phyloP scores from a whole-genome alignment of 2,113 vertebrate genomes.

The Choloepus hoffmanni region DNA sequence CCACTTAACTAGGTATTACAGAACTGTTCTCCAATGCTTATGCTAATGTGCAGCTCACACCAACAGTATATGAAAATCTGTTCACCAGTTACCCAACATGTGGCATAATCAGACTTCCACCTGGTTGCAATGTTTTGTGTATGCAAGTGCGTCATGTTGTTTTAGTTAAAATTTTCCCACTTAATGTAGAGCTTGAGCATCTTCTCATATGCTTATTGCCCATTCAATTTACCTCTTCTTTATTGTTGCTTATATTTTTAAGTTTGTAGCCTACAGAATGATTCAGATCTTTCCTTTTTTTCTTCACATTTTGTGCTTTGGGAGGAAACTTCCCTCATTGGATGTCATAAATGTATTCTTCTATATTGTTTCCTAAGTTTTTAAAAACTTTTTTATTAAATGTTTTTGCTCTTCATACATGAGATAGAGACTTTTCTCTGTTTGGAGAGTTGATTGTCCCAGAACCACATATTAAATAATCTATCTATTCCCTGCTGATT shows the following conservation, averaged over 20 bases:
- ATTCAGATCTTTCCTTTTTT: neutral
- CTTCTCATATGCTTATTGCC: neutral
- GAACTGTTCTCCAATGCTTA: neutral
- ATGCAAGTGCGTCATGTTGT: rapidly evolving
- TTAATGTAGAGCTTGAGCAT: neutral
- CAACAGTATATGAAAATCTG: neutral
- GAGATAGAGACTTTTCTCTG: neutral
- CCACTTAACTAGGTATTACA: neutral
- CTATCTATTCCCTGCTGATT: neutral
- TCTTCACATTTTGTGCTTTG: neutral
- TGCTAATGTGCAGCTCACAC: neutral
- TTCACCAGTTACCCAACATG: neutral
- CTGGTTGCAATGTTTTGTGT: rapidly evolving
- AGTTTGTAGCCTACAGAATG: neutral
- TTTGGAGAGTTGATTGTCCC: neutral
- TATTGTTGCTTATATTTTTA: neutral
- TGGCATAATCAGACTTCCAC: neutral
- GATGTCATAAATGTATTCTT: neutral
- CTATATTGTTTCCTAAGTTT: neutral
- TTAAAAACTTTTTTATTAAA: neutral
- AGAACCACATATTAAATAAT: neutral
- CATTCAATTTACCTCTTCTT: neutral
- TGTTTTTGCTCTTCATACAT: neutral
- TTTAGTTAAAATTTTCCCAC: neutral
- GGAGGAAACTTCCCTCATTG: neutral